These are phyloP conservation scores for Corella eumyota DNA, from an alignment of 23 tunicate genomes.

Conservation along the genomic window DNA sequence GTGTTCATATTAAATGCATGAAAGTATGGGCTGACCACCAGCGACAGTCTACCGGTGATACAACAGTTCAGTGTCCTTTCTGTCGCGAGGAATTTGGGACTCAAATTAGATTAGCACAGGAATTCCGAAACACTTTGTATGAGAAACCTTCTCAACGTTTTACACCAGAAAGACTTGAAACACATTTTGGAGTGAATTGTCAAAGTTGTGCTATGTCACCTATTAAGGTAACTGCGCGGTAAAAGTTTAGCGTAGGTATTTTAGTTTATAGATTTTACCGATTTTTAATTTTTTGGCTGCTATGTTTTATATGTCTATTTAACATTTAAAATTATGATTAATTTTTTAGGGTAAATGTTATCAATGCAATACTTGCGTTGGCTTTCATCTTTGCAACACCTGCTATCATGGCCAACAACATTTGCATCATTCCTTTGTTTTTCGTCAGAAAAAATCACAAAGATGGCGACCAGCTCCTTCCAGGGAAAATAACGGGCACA, in stretches of 20 bases:
- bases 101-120: conserved; percentile 16
- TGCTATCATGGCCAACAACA: conserved; percentile 65
- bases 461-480: conserved; percentile 66
- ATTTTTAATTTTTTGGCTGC: no score
- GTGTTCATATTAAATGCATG: conserved; percentile 95
- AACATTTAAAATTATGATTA: no score
- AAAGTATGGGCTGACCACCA: conserved; percentile 96
- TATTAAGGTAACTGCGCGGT: conserved; percentile 40
- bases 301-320: no score
- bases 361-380: conserved; percentile 37
- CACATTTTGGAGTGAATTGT: conserved; percentile 40
- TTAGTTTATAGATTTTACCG: no score
- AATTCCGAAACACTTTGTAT: conserved; percentile 39
- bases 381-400: conserved; percentile 61
- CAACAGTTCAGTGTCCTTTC: conserved; percentile 58
- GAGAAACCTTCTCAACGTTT: conserved; percentile 3
- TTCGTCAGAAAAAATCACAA: conserved; percentile 51
- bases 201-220: conserved; percentile 55
- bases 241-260: no score
- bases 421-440: conserved; percentile 49
- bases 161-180: conserved; percentile 14
- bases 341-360: conserved; percentile 73
- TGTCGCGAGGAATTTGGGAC: conserved; percentile 76
- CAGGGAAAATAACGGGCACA: conserved; percentile 1
- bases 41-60: conserved; percentile 24